A percentile compares a stretch with the other conserved stretches of the same genome.
These are phyloP conservation scores for Lepidochitona cinerea DNA, from an alignment of 2,888 invertebrate species.

Conservation along the genomic window DNA sequence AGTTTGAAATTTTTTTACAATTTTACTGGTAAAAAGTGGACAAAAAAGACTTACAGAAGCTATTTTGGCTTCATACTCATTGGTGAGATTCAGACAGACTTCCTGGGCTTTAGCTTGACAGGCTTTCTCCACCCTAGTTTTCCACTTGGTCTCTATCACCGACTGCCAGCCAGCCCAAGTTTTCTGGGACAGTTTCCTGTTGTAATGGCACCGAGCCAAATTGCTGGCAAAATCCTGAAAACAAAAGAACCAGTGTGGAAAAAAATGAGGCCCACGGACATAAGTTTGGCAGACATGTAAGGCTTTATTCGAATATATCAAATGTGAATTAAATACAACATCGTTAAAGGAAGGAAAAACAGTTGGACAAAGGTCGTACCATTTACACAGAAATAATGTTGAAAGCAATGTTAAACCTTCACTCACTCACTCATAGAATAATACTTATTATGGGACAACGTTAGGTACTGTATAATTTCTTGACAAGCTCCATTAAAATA, in stretches of 20 bases:
- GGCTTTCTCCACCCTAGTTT: slow-evolving; percentile 62
- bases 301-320: neutral
- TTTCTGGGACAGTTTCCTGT: slow-evolving; percentile 47
- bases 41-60: slow-evolving; percentile 45
- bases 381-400: too few species aligned
- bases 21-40: too few species aligned
- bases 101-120: slow-evolving; percentile 69
- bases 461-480: too few species aligned
- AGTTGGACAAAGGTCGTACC: too few species aligned
- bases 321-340: neutral
- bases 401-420: too few species aligned
- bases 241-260: neutral
- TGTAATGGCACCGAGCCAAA: slow-evolving; percentile 58
- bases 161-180: slow-evolving; percentile 64
- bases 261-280: too few species aligned
- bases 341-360: too few species aligned
- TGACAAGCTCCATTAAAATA: too few species aligned
- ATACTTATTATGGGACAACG: too few species aligned
- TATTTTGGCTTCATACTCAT: slow-evolving; percentile 64
- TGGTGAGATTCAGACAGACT: slow-evolving; percentile 64
- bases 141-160: slow-evolving; percentile 60
- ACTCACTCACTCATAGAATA: too few species aligned
- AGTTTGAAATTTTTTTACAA: too few species aligned
- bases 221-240: slow-evolving; percentile 61
- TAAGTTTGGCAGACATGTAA: neutral